These are phyloP conservation scores for Hydropsyche betteni DNA, from an alignment of 2,888 invertebrate genomes.

Conservation along the genomic window DNA sequence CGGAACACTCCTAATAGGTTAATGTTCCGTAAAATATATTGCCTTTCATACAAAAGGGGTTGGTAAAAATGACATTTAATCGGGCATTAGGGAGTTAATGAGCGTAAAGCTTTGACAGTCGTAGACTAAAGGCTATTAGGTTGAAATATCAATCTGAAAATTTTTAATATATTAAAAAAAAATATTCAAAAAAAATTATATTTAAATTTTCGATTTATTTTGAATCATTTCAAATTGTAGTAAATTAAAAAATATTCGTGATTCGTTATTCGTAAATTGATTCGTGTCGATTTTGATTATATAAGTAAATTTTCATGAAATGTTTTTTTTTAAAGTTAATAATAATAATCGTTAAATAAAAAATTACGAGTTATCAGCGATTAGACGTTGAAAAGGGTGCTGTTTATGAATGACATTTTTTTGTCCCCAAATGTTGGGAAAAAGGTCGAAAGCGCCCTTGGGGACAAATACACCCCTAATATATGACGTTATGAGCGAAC, in stretches of 20 bases:
- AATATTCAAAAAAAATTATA: too few relatives aligned
- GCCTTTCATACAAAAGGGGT: constrained; percentile 17
- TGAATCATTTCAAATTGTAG: too few relatives aligned
- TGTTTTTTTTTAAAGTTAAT: too few relatives aligned
- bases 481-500: constrained; percentile 18
- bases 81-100: constrained; percentile 40
- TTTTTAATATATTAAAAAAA: too few relatives aligned
- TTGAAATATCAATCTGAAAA: not conserved
- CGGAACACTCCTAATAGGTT: constrained; percentile 37
- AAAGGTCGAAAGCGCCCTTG: constrained; percentile 28
- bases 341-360: too few relatives aligned
- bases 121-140: constrained; percentile 18
- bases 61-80: constrained; percentile 40
- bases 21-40: constrained; percentile 34
- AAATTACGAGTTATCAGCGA: too few relatives aligned
- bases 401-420: constrained; percentile 33
- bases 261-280: too few relatives aligned
- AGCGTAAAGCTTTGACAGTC: constrained; percentile 27
- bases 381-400: constrained; percentile 15
- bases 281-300: too few relatives aligned
- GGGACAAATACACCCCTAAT: constrained; percentile 28
- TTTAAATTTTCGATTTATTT: too few relatives aligned
- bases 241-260: too few relatives aligned
- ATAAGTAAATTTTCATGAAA: too few relatives aligned
- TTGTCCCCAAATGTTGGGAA: constrained; percentile 38